Percentiles rank a stretch among this genome's conserved stretches.
phyloP scores from a whole-genome alignment of 92 coral and sea anemone genomes.

The Porites cylindrica region DNA sequence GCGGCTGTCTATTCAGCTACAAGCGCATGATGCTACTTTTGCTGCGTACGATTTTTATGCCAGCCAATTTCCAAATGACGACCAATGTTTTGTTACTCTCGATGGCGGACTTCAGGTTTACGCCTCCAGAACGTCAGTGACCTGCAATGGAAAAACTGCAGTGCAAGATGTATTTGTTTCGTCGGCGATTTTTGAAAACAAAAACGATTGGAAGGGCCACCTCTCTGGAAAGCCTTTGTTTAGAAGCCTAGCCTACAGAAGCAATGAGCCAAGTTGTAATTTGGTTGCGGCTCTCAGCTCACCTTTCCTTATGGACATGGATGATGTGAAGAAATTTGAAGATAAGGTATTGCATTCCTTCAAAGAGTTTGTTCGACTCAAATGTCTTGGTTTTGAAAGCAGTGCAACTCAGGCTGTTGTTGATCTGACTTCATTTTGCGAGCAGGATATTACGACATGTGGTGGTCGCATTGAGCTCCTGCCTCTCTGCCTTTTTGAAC shows the following conservation, averaged over 20 bases:
- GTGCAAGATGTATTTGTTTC: slow-evolving; percentile 19
- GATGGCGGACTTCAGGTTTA: slow-evolving; percentile 3
- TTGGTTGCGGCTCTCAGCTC: not conserved
- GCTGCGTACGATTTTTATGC: slow-evolving; percentile 12
- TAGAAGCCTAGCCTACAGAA: slow-evolving; percentile 5
- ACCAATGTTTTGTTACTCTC: not conserved
- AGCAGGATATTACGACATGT: not conserved
- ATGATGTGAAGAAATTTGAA: not conserved
- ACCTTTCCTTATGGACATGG: slow-evolving; percentile 1
- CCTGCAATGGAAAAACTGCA: slow-evolving; percentile 32
- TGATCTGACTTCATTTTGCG: not conserved
- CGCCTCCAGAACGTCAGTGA: slow-evolving; percentile 4
- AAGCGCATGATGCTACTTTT: slow-evolving; percentile 14
- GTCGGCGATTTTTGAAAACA: not conserved
- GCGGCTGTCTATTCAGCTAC: not conserved
- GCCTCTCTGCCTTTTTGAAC: not conserved
- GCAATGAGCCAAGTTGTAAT: not conserved
- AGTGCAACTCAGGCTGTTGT: slow-evolving; percentile 12
- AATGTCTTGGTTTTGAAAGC: not conserved
- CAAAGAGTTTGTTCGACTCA: not conserved
- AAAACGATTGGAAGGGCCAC: not conserved
- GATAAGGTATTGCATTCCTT: not conserved
- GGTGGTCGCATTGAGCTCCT: slow-evolving; percentile 14
- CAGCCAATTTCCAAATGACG: not conserved
- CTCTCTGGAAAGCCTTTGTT: not conserved